Percentiles rank a stretch among this genome's conserved stretches.
Conservation (phyloP, 2,888 invertebrate species). For the Campoplex nolae region DNA sequence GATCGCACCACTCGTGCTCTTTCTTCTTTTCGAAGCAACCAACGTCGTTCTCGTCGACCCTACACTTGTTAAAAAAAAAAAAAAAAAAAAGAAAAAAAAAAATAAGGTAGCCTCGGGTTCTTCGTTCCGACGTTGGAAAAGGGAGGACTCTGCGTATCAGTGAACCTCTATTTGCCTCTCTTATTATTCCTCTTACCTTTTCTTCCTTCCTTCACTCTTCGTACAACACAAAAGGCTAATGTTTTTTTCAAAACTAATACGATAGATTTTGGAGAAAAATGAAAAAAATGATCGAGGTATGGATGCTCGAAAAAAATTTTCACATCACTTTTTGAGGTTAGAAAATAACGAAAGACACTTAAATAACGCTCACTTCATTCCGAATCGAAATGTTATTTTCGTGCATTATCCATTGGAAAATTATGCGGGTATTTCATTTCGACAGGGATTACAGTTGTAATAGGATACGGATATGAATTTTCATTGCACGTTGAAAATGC, state of each 20-base stretch:
- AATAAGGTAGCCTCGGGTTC: not conserved
- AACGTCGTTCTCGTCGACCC: slow-evolving; percentile 27
- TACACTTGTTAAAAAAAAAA: slow-evolving; percentile 21
- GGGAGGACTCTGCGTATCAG: not conserved
- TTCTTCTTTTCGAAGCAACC: slow-evolving; percentile 27
- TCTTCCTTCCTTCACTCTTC: not conserved
- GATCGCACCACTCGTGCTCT: slow-evolving; percentile 2
- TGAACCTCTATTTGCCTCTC: not conserved
- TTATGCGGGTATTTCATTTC: not conserved
- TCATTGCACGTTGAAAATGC: not conserved
- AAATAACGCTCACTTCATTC: not conserved
- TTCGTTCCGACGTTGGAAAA: not conserved
- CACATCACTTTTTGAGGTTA: too few species aligned
- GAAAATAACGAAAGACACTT: too few species aligned
- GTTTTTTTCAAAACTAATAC: not conserved
- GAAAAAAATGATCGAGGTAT: not conserved
- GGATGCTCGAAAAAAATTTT: not conserved
- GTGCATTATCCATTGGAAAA: not conserved
- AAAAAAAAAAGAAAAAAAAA: too few species aligned
- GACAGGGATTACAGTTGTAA: not conserved
- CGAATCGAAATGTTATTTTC: not conserved
- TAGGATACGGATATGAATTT: slow-evolving; percentile 10
- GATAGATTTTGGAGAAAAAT: not conserved
- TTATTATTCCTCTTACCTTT: not conserved
- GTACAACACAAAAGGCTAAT: not conserved